Evolutionary conservation across 2,113 vertebrate species (phyloP).

Genomic region (Rafetus swinhoei): DNA sequence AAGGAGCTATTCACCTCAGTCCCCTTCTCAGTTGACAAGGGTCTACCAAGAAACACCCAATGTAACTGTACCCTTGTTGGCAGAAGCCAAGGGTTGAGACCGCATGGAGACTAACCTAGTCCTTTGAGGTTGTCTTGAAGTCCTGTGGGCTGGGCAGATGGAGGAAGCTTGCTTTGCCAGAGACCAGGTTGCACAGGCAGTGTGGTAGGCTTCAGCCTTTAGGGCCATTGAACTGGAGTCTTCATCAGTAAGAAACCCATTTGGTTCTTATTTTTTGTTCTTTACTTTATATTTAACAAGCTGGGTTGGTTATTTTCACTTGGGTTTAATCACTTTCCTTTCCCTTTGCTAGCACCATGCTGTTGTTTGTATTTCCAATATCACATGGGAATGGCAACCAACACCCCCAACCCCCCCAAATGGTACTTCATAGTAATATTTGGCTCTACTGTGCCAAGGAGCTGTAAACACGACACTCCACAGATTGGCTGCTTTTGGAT

Average conservation of each 20-base stretch:
- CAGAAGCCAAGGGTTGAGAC: not conserved
- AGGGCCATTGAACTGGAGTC: not conserved
- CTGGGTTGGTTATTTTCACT: not conserved
- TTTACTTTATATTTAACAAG: not conserved
- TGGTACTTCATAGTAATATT: not conserved
- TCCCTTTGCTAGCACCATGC: not conserved
- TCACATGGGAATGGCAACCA: not conserved
- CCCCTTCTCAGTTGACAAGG: not conserved
- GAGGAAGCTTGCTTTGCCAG: not conserved
- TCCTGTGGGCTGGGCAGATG: not conserved
- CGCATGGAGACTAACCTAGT: not conserved
- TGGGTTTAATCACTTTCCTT: not conserved
- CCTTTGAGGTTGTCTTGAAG: not conserved
- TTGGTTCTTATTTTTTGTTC: not conserved
- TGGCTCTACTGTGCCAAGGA: not conserved
- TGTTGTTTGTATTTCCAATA: not conserved
- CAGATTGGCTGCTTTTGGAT: not conserved
- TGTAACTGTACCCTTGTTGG: not conserved
- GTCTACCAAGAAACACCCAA: not conserved
- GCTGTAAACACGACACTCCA: not conserved
- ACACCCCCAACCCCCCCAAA: not conserved
- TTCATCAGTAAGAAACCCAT: not conserved
- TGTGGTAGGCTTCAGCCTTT: not conserved
- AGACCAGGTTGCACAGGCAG: no score
- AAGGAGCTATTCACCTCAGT: not conserved